Base-by-base conservation (phyloP, 2,888 invertebrate genomes). In the Eupithecia vulgata region DNA sequence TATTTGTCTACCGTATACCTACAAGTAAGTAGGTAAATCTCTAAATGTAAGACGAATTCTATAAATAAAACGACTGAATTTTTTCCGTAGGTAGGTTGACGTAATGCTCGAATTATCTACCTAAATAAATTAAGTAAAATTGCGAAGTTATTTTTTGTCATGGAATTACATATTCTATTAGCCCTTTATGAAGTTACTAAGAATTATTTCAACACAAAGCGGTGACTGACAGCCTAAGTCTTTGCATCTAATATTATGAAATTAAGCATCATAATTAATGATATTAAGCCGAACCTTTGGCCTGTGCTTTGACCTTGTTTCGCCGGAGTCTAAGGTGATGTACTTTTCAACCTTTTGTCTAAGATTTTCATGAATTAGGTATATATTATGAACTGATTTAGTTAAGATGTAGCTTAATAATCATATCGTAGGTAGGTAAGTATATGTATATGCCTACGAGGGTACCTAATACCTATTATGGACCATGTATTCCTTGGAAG, bases 261-360 rank as follows among this genome's bases (percentile, higher is more conserved):
- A 75, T 75, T 71, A 75, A 71, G 72, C 68, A 66, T 68, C 62
- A 74, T 74, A 72, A 69, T 71, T 69, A 74, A 74, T 66, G 68
- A 62, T 62, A 71, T 69, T 74, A 67, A 72, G 66, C 35, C 35
- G 21, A 66, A 74, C 61, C 68, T 68, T 65, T 62, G 68, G 40
- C 25, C 68, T 61, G 68, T 65, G 72, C 57, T 71, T 71, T 67
- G 66, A 75, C 62, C 74, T 67, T 62, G 70, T 72, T 69, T 66
- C 62, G 66, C 35, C 34, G 25, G 68, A 34, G 65, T n/a, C 61
- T 30, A 71, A 75, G 70, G 74, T 68, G 74, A 65, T 40, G 66
- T 61, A 71, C 62, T 68, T 65, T 7, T 57, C 71, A 70, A 70
- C 67, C 70, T 70, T 66, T 72, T 64, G 70, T 70, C 57, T 64